phyloP scores from a whole-genome alignment of 2,888 invertebrate genomes.

The Euspilapteryx auroguttella region DNA sequence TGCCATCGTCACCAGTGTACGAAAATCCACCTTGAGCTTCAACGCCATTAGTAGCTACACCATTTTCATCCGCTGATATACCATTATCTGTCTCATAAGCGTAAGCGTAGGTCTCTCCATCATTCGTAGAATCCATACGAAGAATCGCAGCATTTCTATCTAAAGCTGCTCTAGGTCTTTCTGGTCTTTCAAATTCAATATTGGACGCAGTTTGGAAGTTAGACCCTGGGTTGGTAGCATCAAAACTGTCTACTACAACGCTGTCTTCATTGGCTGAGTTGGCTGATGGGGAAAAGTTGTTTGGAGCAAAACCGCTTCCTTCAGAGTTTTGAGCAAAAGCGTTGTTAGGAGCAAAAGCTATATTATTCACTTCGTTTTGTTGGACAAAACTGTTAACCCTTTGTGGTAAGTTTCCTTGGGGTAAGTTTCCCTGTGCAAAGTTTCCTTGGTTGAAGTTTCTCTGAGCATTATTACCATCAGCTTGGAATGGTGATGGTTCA shows the following conservation, averaged over 20 bases:
- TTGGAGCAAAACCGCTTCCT: constrained; percentile 8
- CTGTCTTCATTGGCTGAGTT: constrained; percentile 7
- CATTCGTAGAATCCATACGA: constrained; percentile 32
- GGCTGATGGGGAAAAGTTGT: constrained; percentile 8
- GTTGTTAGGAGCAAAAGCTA: constrained; percentile 8
- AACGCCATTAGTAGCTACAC: constrained; percentile 41
- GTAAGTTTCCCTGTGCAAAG: too few species aligned
- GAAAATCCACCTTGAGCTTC: constrained; percentile 41
- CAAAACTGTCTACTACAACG: constrained; percentile 8
- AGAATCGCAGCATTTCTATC: constrained; percentile 43
- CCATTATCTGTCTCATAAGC: constrained; percentile 47
- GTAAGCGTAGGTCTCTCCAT: constrained; percentile 38
- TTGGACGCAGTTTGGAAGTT: constrained; percentile 8
- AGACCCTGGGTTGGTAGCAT: constrained; percentile 9
- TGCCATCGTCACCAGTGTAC: constrained; percentile 47
- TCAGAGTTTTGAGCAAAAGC: constrained; percentile 5
- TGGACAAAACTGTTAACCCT: constrained; percentile 4
- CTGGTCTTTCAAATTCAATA: constrained; percentile 13
- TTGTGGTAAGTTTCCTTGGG: too few species aligned
- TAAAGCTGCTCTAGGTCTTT: constrained; percentile 31
- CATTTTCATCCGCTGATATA: constrained; percentile 38
- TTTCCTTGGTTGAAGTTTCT: not conserved
- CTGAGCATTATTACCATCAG: too few species aligned
- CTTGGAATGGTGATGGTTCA: constrained; percentile 9
- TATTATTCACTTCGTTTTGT: too few species aligned